Conservation (phyloP, 2,888 invertebrate genomes). For the Tetanocera ferruginea region DNA sequence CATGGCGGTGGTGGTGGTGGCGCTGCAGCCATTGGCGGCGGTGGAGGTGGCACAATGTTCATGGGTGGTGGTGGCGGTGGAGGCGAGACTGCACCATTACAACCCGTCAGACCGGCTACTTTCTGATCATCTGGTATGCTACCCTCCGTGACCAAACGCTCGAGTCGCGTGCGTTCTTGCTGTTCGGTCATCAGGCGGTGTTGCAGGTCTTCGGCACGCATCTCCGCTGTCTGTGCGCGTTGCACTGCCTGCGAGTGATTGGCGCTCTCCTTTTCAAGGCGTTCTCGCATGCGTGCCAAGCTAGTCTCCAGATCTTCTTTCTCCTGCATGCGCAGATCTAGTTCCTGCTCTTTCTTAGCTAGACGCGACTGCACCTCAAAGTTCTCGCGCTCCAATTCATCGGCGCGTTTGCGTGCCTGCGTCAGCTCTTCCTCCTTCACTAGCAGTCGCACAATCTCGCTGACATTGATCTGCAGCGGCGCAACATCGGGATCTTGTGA, state of each 20-base stretch:
- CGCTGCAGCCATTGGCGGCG: conserved; percentile 65
- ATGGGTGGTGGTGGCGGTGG: conserved; percentile 66
- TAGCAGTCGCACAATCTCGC: conserved; percentile 88
- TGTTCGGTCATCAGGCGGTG: conserved; percentile 81
- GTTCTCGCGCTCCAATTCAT: conserved; percentile 90
- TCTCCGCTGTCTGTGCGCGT: conserved; percentile 74
- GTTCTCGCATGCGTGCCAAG: conserved; percentile 83
- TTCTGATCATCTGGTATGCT: conserved; percentile 95
- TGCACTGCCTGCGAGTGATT: conserved; percentile 89
- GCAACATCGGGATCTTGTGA: conserved; percentile 87
- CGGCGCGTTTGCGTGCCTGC: conserved; percentile 87
- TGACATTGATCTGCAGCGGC: conserved; percentile 90
- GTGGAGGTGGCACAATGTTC: conserved; percentile 66
- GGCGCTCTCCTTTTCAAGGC: conserved; percentile 90
- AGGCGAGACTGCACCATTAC: conserved; percentile 74
- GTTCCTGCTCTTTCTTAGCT: conserved; percentile 92
- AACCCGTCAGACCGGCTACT: conserved; percentile 73
- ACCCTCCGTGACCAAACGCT: conserved; percentile 89
- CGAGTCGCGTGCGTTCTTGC: conserved; percentile 84
- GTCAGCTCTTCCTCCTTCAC: conserved; percentile 95
- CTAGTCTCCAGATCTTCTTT: conserved; percentile 92
- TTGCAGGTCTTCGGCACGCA: conserved; percentile 75
- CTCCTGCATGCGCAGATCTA: conserved; percentile 90
- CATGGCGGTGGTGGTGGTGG: conserved; percentile 73
- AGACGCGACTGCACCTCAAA: conserved; percentile 87